These are phyloP conservation scores for Acestrorhynchus altus DNA, from an alignment of 2,797 vertebrate genomes.

Conservation along the genomic window DNA sequence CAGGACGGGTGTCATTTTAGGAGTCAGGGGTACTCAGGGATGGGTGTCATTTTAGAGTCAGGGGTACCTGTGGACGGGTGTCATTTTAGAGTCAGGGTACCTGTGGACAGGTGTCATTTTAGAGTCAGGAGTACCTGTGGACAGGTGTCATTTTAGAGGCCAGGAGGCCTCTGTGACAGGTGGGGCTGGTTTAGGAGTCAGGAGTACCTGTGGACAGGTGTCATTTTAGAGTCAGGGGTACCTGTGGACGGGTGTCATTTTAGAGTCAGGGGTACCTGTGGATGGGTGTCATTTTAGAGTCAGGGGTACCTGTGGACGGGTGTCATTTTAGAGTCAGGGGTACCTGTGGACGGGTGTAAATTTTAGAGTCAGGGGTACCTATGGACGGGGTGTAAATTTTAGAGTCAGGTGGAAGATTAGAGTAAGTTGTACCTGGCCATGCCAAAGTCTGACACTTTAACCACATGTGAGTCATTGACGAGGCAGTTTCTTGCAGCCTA, in stretches of 20 bases:
- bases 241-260: slow-evolving; percentile 88
- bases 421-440: slow-evolving; percentile 87
- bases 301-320: slow-evolving; percentile 61
- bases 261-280: slow-evolving; percentile 86
- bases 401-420: neutral
- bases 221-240: slow-evolving; percentile 85
- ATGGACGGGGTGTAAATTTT: neutral
- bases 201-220: slow-evolving; percentile 90
- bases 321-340: neutral
- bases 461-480: slow-evolving; percentile 85
- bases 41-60: too few species aligned
- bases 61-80: neutral
- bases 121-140: neutral
- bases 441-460: slow-evolving; percentile 96
- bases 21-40: slow-evolving; percentile 85
- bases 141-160: neutral
- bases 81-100: neutral
- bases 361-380: slow-evolving; percentile 73
- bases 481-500: slow-evolving; percentile 95
- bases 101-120: slow-evolving; percentile 81
- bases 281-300: slow-evolving; percentile 86
- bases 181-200: slow-evolving; percentile 78
- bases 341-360: slow-evolving; percentile 66
- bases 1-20: too few species aligned
- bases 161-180: slow-evolving; percentile 68